Evolutionary conservation across 2,797 vertebrate species (phyloP).

Genomic region (Ptychadena robeensis): DNA sequence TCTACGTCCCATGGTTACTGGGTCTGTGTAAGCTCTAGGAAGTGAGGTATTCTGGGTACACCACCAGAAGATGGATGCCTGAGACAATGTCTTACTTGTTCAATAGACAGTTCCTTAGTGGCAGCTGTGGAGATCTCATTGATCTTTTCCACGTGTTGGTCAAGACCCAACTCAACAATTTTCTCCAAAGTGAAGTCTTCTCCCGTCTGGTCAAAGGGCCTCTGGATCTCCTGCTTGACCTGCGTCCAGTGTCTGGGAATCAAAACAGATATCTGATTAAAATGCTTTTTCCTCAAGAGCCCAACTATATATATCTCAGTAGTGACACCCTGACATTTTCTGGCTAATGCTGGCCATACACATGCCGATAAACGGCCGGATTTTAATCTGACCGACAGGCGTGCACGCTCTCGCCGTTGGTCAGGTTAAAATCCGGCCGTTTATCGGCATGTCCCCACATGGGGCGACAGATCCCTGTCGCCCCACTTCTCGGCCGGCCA

Average conservation of each 20-base stretch:
- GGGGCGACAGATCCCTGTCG: no score
- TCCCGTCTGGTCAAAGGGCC: constrained; percentile 78
- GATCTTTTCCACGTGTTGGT: constrained; percentile 79
- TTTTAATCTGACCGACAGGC: no score
- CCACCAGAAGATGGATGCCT: neutral
- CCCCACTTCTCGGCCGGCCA: no score
- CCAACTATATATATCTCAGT: no score
- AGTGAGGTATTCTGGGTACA: neutral
- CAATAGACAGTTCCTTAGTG: constrained; percentile 87
- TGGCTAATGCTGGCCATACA: no score
- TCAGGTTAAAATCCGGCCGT: no score
- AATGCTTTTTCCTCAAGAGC: no score
- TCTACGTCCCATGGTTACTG: neutral
- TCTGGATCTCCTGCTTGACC: constrained; percentile 79
- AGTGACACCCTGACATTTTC: no score
- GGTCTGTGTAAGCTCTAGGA: neutral
- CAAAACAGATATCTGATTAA: neutral
- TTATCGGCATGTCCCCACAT: no score
- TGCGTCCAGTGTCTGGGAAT: constrained; percentile 84
- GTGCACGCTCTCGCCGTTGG: no score
- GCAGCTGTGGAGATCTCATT: constrained; percentile 83
- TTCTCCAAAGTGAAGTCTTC: constrained; percentile 81
- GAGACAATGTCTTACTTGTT: constrained; percentile 75
- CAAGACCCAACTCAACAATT: constrained; percentile 81
- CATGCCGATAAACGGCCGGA: no score